A percentile compares a stretch with the other conserved stretches of the same genome.
These are phyloP conservation scores for Campaea margaritaria DNA, from an alignment of 2,888 invertebrate species.

Conservation along the genomic window DNA sequence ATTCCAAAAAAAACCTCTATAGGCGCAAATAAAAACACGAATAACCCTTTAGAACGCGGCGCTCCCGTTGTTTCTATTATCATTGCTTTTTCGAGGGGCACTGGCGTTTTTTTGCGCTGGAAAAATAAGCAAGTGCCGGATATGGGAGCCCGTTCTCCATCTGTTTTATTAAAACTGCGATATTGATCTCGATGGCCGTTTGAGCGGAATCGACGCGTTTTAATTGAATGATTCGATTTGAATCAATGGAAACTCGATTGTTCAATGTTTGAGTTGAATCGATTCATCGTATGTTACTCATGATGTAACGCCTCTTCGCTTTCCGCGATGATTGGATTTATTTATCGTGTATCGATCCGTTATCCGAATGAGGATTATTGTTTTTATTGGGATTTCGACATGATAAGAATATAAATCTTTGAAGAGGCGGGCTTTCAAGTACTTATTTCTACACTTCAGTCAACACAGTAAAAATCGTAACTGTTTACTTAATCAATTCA, in stretches of 20 bases:
- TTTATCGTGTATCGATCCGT: slow-evolving; percentile 66
- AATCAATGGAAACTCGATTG: slow-evolving; percentile 64
- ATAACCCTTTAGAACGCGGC: slow-evolving; percentile 73
- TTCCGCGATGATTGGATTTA: slow-evolving; percentile 65
- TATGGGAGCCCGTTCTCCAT: slow-evolving; percentile 75
- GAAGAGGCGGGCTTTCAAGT: not conserved
- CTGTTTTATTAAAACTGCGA: slow-evolving; percentile 83
- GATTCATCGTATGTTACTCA: slow-evolving; percentile 75
- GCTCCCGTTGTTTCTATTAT: slow-evolving; percentile 81
- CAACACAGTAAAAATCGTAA: not conserved
- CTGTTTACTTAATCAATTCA: slow-evolving; percentile 9
- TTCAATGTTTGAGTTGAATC: slow-evolving; percentile 57
- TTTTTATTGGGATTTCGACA: not conserved
- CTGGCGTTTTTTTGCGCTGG: slow-evolving; percentile 61
- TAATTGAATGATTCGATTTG: slow-evolving; percentile 72
- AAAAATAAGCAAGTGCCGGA: slow-evolving; percentile 76
- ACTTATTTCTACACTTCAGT: not conserved
- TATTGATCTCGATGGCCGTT: slow-evolving; percentile 75
- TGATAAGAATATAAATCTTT: not conserved
- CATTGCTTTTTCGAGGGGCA: slow-evolving; percentile 75
- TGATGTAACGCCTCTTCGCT: slow-evolving; percentile 67
- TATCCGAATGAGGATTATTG: slow-evolving; percentile 44
- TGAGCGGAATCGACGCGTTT: slow-evolving; percentile 54
- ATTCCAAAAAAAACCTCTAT: slow-evolving; percentile 53
- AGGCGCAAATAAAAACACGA: slow-evolving; percentile 75